Conservation (phyloP, 2,888 invertebrate species). For the Anarsia innoxiella region DNA sequence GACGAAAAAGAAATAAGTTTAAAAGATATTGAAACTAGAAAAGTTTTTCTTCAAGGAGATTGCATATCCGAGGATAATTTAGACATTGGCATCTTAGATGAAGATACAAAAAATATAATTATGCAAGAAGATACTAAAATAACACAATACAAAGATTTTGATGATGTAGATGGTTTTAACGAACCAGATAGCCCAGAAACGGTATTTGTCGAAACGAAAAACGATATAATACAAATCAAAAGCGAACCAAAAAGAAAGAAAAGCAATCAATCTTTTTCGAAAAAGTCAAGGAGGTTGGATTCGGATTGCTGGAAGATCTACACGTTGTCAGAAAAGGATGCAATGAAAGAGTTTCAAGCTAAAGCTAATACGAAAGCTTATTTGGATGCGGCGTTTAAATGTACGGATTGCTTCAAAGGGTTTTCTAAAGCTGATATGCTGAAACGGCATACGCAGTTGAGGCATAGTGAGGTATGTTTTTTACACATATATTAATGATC, state of each 20-base stretch:
- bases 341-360: slow-evolving; percentile 39
- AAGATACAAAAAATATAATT: not conserved
- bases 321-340: slow-evolving; percentile 49
- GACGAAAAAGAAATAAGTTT: slow-evolving; percentile 18
- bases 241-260: slow-evolving; percentile 20
- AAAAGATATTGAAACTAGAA: slow-evolving; percentile 13
- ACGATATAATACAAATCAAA: slow-evolving; percentile 21
- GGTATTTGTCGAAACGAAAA: slow-evolving; percentile 25
- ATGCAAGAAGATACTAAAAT: not conserved
- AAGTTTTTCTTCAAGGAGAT: slow-evolving; percentile 9
- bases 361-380: slow-evolving; percentile 41
- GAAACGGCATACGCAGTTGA: slow-evolving; percentile 39
- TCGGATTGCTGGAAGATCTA: slow-evolving; percentile 44
- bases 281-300: slow-evolving; percentile 34
- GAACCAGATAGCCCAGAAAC: slow-evolving; percentile 22
- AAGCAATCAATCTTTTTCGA: slow-evolving; percentile 11
- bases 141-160: slow-evolving; percentile 2
- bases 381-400: slow-evolving; percentile 41
- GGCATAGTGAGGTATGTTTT: slow-evolving; percentile 47
- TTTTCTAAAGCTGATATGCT: slow-evolving; percentile 56
- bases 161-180: slow-evolving; percentile 3
- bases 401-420: slow-evolving; percentile 50
- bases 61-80: no score
- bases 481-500: no score
- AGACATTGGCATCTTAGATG: slow-evolving; percentile 6